Percentiles rank a stretch among this genome's conserved stretches.
Evolutionary conservation across 2,797 vertebrate species (phyloP).

Genomic region (Molossus alvarezi): DNA sequence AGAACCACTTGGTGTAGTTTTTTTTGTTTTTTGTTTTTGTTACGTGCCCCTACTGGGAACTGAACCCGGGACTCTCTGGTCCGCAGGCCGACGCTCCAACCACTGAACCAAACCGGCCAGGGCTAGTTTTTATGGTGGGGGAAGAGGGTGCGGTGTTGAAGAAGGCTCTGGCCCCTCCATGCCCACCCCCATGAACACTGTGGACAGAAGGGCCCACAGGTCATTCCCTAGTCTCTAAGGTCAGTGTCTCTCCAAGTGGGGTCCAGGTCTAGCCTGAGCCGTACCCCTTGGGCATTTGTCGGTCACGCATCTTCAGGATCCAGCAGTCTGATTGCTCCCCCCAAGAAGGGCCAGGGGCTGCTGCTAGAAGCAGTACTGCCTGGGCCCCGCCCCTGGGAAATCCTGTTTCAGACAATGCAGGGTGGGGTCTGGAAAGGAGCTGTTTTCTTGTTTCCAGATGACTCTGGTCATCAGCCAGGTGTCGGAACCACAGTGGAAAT

Average conservation of each 20-base stretch:
- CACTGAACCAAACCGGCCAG: no score
- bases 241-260: not conserved
- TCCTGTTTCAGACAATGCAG: not conserved
- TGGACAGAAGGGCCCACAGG: not conserved
- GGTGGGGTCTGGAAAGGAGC: not conserved
- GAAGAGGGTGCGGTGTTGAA: not conserved
- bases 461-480: not conserved
- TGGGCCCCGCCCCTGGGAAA: not conserved
- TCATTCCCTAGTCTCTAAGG: not conserved
- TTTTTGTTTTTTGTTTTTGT: not conserved
- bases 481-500: not conserved
- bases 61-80: no score
- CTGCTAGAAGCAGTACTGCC: not conserved
- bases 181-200: rapidly evolving
- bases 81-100: no score
- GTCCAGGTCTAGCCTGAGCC: not conserved
- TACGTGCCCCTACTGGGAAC: no score
- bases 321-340: not conserved
- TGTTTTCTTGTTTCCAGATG: not conserved
- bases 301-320: not conserved
- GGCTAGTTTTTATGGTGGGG: not conserved
- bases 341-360: not conserved
- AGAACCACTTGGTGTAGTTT: not conserved
- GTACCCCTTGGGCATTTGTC: not conserved
- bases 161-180: not conserved